Evolutionary conservation across 1,140 invertebrate genomes (phyloP).

Genomic region (Heliconius himera): DNA sequence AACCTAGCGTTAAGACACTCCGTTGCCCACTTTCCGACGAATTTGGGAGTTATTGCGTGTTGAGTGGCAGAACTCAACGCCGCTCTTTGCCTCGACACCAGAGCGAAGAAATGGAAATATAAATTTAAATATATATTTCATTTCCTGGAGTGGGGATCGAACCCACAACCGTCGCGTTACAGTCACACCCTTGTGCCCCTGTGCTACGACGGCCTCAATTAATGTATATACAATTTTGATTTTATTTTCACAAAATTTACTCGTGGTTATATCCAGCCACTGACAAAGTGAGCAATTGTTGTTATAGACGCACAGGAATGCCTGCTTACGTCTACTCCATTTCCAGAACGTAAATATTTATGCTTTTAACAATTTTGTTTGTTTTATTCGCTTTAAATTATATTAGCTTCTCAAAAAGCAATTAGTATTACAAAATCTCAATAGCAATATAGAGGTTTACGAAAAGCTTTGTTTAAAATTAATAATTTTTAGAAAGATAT

Average conservation of each 20-base stretch:
- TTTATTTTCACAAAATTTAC: neutral
- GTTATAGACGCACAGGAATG: conserved; percentile 37
- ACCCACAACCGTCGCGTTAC: no score
- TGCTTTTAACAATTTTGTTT: conserved; percentile 29
- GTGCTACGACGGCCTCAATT: no score
- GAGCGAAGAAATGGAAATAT: no score
- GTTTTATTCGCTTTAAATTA: conserved; percentile 34
- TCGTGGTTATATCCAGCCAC: neutral
- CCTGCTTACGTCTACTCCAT: conserved; percentile 35
- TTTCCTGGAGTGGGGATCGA: no score
- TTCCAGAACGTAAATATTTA: conserved; percentile 39
- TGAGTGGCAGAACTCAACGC: no score
- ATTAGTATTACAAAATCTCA: conserved; percentile 21
- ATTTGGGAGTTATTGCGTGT: no score
- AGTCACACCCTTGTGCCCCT: no score
- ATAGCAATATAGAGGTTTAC: neutral
- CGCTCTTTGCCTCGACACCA: no score
- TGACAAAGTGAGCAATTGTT: conserved; percentile 16
- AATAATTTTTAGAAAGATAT: neutral
- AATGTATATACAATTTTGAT: neutral
- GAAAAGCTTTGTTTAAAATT: neutral
- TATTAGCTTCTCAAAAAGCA: conserved; percentile 20
- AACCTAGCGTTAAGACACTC: no score
- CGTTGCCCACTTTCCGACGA: no score
- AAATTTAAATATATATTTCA: no score